Conservation (phyloP, 2,797 vertebrate species). For the Oceanodroma leucorhoa region DNA sequence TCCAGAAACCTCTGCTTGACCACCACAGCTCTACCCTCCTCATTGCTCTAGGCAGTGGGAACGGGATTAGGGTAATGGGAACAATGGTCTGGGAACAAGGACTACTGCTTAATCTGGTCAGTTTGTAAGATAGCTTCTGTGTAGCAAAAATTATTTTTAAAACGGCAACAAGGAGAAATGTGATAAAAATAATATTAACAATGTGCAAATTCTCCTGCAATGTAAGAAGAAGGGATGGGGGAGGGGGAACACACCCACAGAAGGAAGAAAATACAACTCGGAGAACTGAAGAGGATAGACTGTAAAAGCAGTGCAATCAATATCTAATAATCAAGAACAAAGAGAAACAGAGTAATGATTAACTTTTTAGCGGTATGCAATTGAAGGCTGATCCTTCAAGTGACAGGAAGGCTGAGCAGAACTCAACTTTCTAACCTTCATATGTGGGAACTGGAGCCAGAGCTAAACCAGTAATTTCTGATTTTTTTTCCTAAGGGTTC, state of each 20-base stretch:
- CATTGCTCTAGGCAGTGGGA: background rate
- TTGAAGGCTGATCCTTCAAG: background rate
- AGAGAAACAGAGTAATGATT: background rate
- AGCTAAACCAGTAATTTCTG: background rate
- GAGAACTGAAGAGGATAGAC: background rate
- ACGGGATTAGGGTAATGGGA: background rate
- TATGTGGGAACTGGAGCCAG: background rate
- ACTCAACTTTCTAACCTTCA: background rate
- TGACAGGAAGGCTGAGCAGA: background rate
- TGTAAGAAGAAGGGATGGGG: background rate
- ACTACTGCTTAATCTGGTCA: background rate
- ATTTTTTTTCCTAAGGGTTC: background rate
- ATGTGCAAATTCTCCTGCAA: background rate
- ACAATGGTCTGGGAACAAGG: background rate
- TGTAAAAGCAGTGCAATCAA: background rate
- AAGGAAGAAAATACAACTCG: background rate
- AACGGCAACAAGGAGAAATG: background rate
- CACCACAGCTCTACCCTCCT: background rate
- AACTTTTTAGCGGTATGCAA: background rate
- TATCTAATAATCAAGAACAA: background rate
- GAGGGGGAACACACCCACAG: background rate
- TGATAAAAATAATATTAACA: background rate
- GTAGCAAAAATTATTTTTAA: background rate
- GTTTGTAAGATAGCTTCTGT: background rate
- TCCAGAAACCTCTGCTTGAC: background rate